Conservation (phyloP, 1,140 invertebrate genomes). For the Neoseiulus cucumeris region DNA sequence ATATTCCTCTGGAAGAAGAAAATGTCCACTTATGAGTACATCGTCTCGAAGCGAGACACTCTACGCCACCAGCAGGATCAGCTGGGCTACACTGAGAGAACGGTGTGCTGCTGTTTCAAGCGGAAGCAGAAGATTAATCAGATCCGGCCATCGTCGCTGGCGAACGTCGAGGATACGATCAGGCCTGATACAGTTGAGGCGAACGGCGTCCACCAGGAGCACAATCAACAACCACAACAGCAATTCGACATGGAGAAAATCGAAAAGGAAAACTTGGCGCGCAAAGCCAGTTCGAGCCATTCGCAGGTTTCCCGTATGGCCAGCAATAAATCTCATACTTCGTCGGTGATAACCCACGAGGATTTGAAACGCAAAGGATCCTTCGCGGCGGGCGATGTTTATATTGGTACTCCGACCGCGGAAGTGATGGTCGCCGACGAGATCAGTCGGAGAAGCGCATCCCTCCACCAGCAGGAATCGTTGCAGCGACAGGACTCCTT, state of each 20-base stretch:
- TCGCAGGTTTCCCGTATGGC: conserved; percentile 4
- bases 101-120: conserved; percentile 2
- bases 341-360: conserved; percentile 3
- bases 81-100: not conserved
- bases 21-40: conserved; percentile 70
- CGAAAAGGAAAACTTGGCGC: not conserved
- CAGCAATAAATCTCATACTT: conserved; percentile 9
- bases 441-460: not conserved
- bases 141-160: not conserved
- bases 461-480: not conserved
- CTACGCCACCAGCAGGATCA: not conserved
- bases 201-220: too few species aligned
- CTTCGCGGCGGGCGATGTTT: conserved; percentile 2
- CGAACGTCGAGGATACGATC: conserved; percentile 2
- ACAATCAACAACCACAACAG: not conserved
- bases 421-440: not conserved
- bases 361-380: not conserved
- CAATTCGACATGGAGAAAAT: not conserved
- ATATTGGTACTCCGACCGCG: not conserved
- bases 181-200: not conserved
- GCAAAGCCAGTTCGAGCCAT: conserved; percentile 1
- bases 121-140: conserved; percentile 5
- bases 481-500: not conserved
- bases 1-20: conserved; percentile 62
- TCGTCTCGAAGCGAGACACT: conserved; percentile 21